Percentiles rank a stretch among this genome's conserved stretches.
Conservation (phyloP, 2,113 vertebrate species). For the Osmerus eperlanus region DNA sequence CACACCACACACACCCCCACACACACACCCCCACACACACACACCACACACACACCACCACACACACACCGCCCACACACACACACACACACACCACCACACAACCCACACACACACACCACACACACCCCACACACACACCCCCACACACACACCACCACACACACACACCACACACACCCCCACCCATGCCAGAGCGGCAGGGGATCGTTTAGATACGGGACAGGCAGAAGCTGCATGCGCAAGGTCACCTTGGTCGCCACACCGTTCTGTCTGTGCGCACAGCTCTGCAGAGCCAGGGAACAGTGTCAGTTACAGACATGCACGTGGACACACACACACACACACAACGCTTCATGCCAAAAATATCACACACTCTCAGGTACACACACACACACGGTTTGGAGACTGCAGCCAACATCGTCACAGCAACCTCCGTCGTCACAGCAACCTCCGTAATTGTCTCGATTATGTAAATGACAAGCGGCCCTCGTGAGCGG, state of each 20-base stretch:
- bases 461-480: no score
- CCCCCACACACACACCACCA: no score
- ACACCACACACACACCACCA: no score
- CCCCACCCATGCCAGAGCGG: not conserved
- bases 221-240: not conserved
- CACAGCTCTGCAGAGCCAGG: not conserved
- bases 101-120: no score
- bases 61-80: no score
- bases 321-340: not conserved
- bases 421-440: not conserved
- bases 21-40: not conserved
- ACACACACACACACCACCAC: no score
- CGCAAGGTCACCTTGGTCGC: slow-evolving; percentile 42
- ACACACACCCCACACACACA: no score
- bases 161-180: not conserved
- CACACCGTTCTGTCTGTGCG: not conserved
- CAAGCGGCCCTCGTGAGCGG: no score
- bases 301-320: not conserved
- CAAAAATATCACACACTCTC: not conserved
- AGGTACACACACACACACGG: not conserved
- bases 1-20: not conserved
- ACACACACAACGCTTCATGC: not conserved
- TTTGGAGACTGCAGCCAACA: not conserved
- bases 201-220: not conserved
- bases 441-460: not conserved